These are phyloP conservation scores for Galaxias olidus DNA, from an alignment of 2,797 vertebrate species.

Conservation along the genomic window DNA sequence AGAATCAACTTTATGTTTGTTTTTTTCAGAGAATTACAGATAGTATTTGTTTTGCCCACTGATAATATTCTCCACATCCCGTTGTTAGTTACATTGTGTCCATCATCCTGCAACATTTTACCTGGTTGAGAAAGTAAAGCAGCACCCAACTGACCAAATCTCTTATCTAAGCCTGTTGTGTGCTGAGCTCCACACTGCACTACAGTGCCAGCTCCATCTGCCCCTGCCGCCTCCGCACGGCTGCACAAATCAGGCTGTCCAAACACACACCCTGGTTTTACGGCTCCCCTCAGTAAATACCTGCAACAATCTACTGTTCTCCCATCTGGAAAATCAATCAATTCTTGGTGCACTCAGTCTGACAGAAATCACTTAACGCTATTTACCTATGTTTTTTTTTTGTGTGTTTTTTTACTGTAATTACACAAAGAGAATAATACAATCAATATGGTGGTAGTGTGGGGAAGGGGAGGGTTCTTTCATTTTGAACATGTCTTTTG, in stretches of 20 bases:
- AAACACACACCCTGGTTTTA: constrained; percentile 76
- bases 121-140: background rate
- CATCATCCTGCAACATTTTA: too few species aligned
- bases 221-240: constrained; percentile 32
- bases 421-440: background rate
- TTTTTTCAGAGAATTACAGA: too few species aligned
- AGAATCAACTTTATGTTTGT: too few species aligned
- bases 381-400: too few species aligned
- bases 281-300: constrained; percentile 75
- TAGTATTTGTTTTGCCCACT: too few species aligned
- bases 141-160: constrained; percentile 8
- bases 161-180: constrained; percentile 22
- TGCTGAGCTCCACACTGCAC: constrained; percentile 12
- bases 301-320: constrained; percentile 62
- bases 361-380: constrained; percentile 13
- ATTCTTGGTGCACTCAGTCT: constrained; percentile 81
- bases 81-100: too few species aligned
- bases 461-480: background rate
- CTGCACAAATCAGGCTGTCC: constrained; percentile 80
- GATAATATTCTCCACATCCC: too few species aligned
- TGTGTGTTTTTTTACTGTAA: constrained; percentile 6
- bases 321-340: constrained; percentile 80
- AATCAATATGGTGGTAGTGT: background rate
- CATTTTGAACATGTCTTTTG: too few species aligned
- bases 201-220: constrained; percentile 45